Base-by-base conservation (phyloP, 2,888 invertebrate genomes). In the Nycteola revayana region DNA sequence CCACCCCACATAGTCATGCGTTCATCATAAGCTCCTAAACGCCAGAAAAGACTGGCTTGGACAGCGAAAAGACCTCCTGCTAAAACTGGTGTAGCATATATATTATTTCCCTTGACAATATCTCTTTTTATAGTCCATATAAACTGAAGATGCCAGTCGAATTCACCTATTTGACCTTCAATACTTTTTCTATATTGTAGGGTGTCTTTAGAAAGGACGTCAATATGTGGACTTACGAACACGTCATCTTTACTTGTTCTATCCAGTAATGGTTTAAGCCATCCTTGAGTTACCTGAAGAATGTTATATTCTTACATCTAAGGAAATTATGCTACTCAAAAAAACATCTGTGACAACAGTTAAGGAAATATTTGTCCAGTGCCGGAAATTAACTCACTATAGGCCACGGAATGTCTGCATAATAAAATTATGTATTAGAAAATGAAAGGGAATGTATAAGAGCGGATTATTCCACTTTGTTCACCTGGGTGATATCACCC, bases 91-190 rank as follows among this genome's bases (percentile, higher is more conserved):
- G 96, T 95, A 23, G 92, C 91, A 54, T 93, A 93, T 8, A 90
- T 86, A 49, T 93, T 85, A 39, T 91, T 90, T 45, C 90, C 84
- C 60, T 94, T 78, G 41, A 94, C 91, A 35, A 91, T 87, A 20
- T 90, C 90, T 14, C 94, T 93, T 0, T 95, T 90, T 36, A 94
- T 93, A 50, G 95, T 93, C 96, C 95, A 95, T 11, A 95, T 90
- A 64, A 95, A 99, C 70, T 98, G 98, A 8, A 99, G 88, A 54
- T 97, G 95, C 98, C 99, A 99, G 76, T 98, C 99, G 75, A 99
- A 98, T 0, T 97, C 98, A 2, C 99, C 99, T 95, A 97, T 98
- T 63, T 98, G 98, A 28, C 98, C 92, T 74, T 99, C 98, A 51
- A 97, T 96, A 41, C 96, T 96, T 62, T 97, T 95, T 1, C 94